A percentile compares a stretch with the other conserved stretches of the same genome.
phyloP scores from a whole-genome alignment of 2,113 vertebrate species.

The Melanostigma gelatinosum region DNA sequence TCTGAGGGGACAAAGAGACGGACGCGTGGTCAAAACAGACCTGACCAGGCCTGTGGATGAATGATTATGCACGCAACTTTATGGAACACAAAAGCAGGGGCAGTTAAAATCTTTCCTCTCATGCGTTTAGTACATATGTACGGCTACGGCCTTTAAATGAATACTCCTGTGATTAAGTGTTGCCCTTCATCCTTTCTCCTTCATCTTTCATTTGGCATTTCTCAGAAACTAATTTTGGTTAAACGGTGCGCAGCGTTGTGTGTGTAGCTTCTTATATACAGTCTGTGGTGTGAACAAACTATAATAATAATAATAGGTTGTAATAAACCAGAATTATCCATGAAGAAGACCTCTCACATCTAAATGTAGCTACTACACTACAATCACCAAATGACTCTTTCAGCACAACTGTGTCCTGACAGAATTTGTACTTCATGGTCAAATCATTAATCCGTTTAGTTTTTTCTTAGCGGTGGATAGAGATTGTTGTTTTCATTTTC shows the following conservation, averaged over 20 bases:
- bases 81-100: neutral
- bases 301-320: neutral
- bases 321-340: neutral
- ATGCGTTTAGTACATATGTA: neutral
- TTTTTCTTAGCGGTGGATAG: neutral
- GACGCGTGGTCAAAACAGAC: conserved; percentile 77
- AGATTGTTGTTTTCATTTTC: neutral
- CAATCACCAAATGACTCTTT: neutral
- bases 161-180: neutral
- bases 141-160: neutral
- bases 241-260: neutral
- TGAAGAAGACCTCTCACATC: neutral
- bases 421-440: neutral
- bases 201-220: neutral
- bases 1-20: conserved; percentile 83
- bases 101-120: too few species aligned
- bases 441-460: neutral
- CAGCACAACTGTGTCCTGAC: neutral
- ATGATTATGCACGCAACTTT: conserved; percentile 43
- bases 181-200: neutral
- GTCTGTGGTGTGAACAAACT: neutral
- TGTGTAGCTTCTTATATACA: neutral
- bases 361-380: neutral
- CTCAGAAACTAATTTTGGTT: too few species aligned
- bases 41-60: conserved; percentile 89